Evolutionary conservation across 1,140 invertebrate genomes (phyloP).

Genomic region (Drosophila micromelanica): DNA sequence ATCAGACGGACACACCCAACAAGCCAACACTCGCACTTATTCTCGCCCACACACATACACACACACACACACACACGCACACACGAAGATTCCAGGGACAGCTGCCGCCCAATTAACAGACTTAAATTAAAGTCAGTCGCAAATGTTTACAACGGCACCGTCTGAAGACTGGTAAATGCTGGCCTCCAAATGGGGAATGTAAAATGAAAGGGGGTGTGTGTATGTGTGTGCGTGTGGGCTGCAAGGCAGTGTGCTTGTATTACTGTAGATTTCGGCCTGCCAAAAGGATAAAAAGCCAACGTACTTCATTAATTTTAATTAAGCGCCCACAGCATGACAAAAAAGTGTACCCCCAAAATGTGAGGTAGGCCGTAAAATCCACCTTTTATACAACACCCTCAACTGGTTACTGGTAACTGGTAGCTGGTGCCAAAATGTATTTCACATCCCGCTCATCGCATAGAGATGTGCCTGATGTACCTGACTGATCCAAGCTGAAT

Average conservation of each 20-base stretch:
- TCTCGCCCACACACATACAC: not conserved
- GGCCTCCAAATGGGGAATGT: constrained; percentile 1
- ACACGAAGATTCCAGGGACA: not conserved
- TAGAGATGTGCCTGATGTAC: constrained; percentile 3
- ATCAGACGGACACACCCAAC: too few relatives aligned
- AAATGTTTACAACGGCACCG: constrained; percentile 61
- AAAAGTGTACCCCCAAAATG: constrained; percentile 37
- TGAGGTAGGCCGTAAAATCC: constrained; percentile 26
- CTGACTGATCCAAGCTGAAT: not conserved
- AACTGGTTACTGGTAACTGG: constrained; percentile 2
- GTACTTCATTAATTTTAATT: constrained; percentile 81
- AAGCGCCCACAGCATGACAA: constrained; percentile 69
- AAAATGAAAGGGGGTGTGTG: not conserved
- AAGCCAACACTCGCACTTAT: not conserved
- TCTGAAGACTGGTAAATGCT: constrained; percentile 25
- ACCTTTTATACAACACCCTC: constrained; percentile 16
- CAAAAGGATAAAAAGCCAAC: constrained; percentile 73
- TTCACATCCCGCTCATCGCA: not conserved
- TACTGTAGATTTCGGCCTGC: constrained; percentile 43
- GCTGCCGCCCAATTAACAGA: constrained; percentile 66
- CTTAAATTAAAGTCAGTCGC: constrained; percentile 66
- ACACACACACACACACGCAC: not conserved
- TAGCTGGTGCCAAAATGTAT: constrained; percentile 1
- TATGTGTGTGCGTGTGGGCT: not conserved
- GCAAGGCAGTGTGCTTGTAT: not conserved